Base-by-base conservation (phyloP, 1,140 invertebrate genomes). In the Dendroctonus ponderosae region DNA sequence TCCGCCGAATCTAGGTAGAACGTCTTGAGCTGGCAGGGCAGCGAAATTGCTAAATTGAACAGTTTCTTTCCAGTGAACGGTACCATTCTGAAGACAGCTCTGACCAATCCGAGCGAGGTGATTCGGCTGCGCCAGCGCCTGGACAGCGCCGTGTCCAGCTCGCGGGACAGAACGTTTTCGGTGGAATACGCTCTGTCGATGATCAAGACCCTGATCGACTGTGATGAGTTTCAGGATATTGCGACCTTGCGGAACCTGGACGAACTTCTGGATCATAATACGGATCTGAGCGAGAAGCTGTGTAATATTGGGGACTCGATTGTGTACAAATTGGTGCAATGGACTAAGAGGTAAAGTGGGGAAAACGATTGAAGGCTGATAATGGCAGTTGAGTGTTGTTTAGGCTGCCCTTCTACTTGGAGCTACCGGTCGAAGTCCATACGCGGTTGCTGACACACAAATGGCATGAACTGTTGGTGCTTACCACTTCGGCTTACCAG, bases 321-420 rank as follows among this genome's bases (percentile, higher is more conserved):
- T 76, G 94, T 97, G 43, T 93, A 94, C 82, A 96, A 97, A 81
- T 86, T 98, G 81, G 95, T 98, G 63, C 94, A 97, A 80, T 99
- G 96, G 96, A 98, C 96, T 72, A 97, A 97, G 81, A 88, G 95
- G 59, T 67, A 54, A 56, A 38, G 38, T n/a, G n/a, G 56, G 8
- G 26, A 8, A 39, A 5, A 9, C 4, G 0, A 40, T 38, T 9
- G 6, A 40, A 37, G 41, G 5, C 41, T 56, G 50, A 0, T 48
- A 5, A 6, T 53, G n/a, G 26, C 12, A 9, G 6, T 5, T 42
- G 53, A 11, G 5, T 12, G 5, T n/a, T 52, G n/a, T 37, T n/a
- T 42, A 67, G 66, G 79, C 82, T 99, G 79, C 96, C 96, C 41
- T 98, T 98, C 82, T 98, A 97, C 78, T 84, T 91, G 78, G 94